A percentile compares a stretch with the other conserved stretches of the same genome.
Evolutionary conservation across 2,797 vertebrate species (phyloP).

Genomic region (Stomatorhinus walkeri): DNA sequence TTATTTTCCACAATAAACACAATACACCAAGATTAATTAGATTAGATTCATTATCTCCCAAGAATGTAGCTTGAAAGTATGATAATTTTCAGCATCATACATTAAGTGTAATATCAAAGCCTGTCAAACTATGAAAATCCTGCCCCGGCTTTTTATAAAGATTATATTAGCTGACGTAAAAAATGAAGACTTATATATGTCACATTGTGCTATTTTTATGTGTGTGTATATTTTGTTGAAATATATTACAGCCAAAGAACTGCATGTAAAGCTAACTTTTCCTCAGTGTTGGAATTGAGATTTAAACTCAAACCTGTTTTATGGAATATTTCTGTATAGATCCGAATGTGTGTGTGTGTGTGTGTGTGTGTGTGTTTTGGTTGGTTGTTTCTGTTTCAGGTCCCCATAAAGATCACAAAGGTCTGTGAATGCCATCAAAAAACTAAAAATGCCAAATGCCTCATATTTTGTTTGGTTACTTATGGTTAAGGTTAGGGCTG

Average conservation of each 20-base stretch:
- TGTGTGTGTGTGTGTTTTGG: too few species aligned
- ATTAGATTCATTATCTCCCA: constrained; percentile 14
- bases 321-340: neutral
- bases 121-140: neutral
- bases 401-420: neutral
- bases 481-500: neutral
- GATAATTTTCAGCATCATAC: neutral
- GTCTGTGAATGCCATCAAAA: neutral
- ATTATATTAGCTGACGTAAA: neutral
- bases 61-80: neutral
- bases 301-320: neutral
- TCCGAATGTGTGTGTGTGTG: neutral
- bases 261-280: neutral
- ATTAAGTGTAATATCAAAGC: neutral
- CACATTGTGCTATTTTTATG: neutral
- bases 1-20: neutral
- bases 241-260: neutral
- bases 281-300: neutral
- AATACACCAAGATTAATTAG: neutral
- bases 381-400: neutral
- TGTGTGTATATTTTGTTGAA: neutral
- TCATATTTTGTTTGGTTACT: neutral
- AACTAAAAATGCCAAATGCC: neutral
- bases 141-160: neutral
- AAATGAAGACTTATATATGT: neutral